Conservation (phyloP, 2,888 invertebrate species). For the Gari tellinella region DNA sequence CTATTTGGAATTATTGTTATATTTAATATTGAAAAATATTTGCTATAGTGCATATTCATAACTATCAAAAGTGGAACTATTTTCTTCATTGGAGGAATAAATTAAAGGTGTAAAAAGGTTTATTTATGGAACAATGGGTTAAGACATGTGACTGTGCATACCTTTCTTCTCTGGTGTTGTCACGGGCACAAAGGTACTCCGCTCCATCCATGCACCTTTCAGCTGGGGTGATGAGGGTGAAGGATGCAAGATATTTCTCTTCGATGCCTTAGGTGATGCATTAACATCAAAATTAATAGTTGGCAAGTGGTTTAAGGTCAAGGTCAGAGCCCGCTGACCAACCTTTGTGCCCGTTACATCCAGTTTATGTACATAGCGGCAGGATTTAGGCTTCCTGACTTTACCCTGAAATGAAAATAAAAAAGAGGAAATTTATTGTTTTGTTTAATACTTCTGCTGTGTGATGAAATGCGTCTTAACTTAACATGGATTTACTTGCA, state of each 20-base stretch:
- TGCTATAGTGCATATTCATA: too few relatives aligned
- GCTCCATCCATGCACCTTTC: constrained; percentile 72
- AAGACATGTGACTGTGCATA: too few relatives aligned
- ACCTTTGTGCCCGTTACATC: constrained; percentile 65
- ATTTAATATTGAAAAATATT: too few relatives aligned
- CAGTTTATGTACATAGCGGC: constrained; percentile 74
- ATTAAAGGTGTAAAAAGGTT: too few relatives aligned
- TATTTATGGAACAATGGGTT: too few relatives aligned
- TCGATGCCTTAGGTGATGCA: constrained; percentile 3
- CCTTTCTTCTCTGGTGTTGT: constrained; percentile 65
- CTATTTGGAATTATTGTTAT: too few relatives aligned
- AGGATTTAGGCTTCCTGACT: constrained; percentile 77
- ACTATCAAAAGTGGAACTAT: too few relatives aligned
- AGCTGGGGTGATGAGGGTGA: constrained; percentile 68
- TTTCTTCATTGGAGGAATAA: too few relatives aligned
- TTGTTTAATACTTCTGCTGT: too few relatives aligned
- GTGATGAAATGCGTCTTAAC: too few relatives aligned
- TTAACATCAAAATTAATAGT: constrained; percentile 13
- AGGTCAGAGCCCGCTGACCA: constrained; percentile 73
- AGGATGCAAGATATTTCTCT: constrained; percentile 26
- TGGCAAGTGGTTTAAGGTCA: constrained; percentile 67
- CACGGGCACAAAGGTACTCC: constrained; percentile 40
- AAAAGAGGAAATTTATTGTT: constrained; percentile 1
- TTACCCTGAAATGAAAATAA: constrained; percentile 57
- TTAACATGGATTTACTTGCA: too few relatives aligned